phyloP scores from a whole-genome alignment of 2,888 invertebrate species.

The Scaptomyza cyrtandrae region DNA sequence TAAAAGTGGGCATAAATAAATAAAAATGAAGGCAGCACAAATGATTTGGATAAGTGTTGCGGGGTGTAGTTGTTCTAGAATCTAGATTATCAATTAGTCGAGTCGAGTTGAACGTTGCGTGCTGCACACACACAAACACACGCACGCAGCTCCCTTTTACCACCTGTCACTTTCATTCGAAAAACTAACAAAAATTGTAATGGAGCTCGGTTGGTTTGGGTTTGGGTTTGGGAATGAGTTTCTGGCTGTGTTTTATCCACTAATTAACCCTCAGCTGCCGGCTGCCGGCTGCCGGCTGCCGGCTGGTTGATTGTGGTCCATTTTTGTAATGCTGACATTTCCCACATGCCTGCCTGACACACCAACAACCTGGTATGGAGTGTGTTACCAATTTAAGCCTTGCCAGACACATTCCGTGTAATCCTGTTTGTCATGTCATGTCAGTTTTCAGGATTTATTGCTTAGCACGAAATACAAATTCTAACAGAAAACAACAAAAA shows the following conservation, averaged over 20 bases:
- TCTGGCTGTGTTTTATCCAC: slow-evolving; percentile 63
- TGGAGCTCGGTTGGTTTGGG: slow-evolving; percentile 58
- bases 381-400: slow-evolving; percentile 76
- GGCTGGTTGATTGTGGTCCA: slow-evolving; percentile 40
- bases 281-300: slow-evolving; percentile 15
- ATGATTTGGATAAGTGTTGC: slow-evolving; percentile 32
- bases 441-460: slow-evolving; percentile 84
- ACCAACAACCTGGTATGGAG: slow-evolving; percentile 38
- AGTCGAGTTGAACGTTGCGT: slow-evolving; percentile 34
- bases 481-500: slow-evolving; percentile 44
- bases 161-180: slow-evolving; percentile 61
- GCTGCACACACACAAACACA: slow-evolving; percentile 47
- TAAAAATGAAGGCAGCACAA: slow-evolving; percentile 43
- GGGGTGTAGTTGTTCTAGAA: not conserved
- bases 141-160: slow-evolving; percentile 27
- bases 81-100: slow-evolving; percentile 46
- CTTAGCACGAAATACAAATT: slow-evolving; percentile 65
- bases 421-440: slow-evolving; percentile 84
- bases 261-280: slow-evolving; percentile 75
- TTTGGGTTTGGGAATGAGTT: slow-evolving; percentile 12
- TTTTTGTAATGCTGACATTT: slow-evolving; percentile 58
- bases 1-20: slow-evolving; percentile 46
- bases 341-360: slow-evolving; percentile 12
- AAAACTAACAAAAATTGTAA: slow-evolving; percentile 65
- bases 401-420: slow-evolving; percentile 76